These are phyloP conservation scores for Drosophila lutescens DNA, from an alignment of 2,888 invertebrate genomes.

Conservation along the genomic window DNA sequence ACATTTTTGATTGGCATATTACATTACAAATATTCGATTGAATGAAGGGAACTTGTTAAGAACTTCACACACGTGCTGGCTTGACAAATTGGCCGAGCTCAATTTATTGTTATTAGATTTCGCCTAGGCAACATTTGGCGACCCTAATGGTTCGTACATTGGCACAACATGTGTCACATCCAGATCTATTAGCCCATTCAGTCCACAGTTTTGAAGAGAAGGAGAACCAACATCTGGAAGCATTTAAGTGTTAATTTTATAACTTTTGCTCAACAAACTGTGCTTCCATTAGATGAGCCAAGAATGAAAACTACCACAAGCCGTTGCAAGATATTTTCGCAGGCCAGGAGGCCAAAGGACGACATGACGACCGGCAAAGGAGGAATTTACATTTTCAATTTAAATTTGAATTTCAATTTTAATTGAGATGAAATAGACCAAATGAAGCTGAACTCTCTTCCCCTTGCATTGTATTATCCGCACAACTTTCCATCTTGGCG, in stretches of 20 bases:
- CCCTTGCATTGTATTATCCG: constrained; percentile 23
- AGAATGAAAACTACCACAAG: constrained; percentile 17
- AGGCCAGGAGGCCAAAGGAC: constrained; percentile 20
- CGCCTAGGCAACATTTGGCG: constrained; percentile 28
- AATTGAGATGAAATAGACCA: constrained; percentile 45
- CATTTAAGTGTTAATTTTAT: constrained; percentile 68
- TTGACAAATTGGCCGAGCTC: constrained; percentile 56
- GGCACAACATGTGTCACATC: constrained; percentile 45
- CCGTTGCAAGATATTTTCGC: constrained; percentile 8
- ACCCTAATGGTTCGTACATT: constrained; percentile 30
- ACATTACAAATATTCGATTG: constrained; percentile 3
- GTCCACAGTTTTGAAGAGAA: background rate
- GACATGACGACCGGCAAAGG: constrained; percentile 4
- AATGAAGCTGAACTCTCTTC: constrained; percentile 24
- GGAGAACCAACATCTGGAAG: constrained; percentile 59
- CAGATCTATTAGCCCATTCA: constrained; percentile 19
- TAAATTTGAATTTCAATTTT: constrained; percentile 53
- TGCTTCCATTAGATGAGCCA: constrained; percentile 38
- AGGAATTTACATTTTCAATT: constrained; percentile 71
- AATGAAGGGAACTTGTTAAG: constrained; percentile 25
- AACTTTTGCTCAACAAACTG: constrained; percentile 48
- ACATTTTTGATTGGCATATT: constrained; percentile 12
- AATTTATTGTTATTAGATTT: constrained; percentile 68
- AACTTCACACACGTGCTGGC: constrained; percentile 41
- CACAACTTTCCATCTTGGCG: constrained; percentile 43